Evolutionary conservation across 1,140 invertebrate genomes (phyloP), one percentile per base, ranked within the genome.

Genomic region (Hycleus cichorii): DNA sequence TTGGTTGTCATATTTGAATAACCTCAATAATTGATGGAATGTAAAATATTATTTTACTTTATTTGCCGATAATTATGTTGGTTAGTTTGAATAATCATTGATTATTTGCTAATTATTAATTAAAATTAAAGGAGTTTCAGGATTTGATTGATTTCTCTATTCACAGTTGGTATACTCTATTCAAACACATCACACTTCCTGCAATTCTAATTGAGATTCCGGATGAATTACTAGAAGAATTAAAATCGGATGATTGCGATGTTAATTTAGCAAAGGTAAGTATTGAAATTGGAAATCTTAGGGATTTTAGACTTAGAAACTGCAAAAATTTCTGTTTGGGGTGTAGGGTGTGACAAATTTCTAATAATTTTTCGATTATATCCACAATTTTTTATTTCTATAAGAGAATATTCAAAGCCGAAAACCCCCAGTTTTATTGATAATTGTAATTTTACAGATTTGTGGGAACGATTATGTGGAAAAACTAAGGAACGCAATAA

Each of bases 101-200:
- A 7, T 5, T 32, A 18, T 18, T 18, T 18, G 7, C 7, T 32
- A 32, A 32, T 32, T 32, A 32, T 7, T 32, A 7, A 32, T 32
- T 32, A 32, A 32, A 32, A 32, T 32, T 32, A 32, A 32, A 71
- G 64, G 67, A 71, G 65, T 59, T 60, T 26, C 63, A 69, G 61
- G 69, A 70, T 59, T 60, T 65, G 26, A 64, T 63, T 53, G 69
- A 69, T 50, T 72, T 71, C 58, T 72, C 71, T 12, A 71, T 71
- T 8, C 45, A 43, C 25, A 60, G 50, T 7, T 72, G 71, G 71
- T 72, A 71, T 45, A 46, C 67, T 18, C 56, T 43, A 43, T 71
- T 72, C 47, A 59, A 70, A 60, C 25, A 63, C 40, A 45, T 70
- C 24, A 57, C 69, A 6, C 27, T 67, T 8, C 57, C 66, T 56